Evolutionary conservation across 2,888 invertebrate genomes (phyloP).

Genomic region (Teleogryllus oceanicus): DNA sequence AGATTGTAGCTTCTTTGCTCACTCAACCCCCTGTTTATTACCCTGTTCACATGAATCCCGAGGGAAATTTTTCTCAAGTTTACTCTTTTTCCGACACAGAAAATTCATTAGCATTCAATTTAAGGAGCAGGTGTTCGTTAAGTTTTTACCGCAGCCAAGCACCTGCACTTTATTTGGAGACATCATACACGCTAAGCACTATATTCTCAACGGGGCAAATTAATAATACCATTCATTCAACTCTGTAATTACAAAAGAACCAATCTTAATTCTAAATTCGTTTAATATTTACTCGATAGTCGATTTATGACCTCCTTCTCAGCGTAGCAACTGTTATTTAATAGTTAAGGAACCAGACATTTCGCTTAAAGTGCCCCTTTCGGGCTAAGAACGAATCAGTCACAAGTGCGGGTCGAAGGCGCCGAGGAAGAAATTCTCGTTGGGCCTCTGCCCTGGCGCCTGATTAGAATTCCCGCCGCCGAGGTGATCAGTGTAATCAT

Average conservation of each 20-base stretch:
- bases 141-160: neutral
- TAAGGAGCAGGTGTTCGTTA: neutral
- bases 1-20: too few relatives aligned
- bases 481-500: constrained; percentile 9
- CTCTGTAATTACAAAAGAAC: neutral
- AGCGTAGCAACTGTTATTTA: too few relatives aligned
- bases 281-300: constrained; percentile 4
- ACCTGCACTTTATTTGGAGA: neutral
- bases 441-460: neutral
- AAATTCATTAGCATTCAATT: neutral
- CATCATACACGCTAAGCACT: neutral
- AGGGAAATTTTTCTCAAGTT: too few relatives aligned
- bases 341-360: too few relatives aligned
- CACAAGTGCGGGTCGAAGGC: too few relatives aligned
- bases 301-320: neutral
- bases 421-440: too few relatives aligned
- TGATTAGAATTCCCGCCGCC: neutral
- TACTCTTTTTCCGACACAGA: neutral
- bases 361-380: too few relatives aligned
- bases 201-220: neutral
- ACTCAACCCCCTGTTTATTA: too few relatives aligned
- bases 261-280: neutral
- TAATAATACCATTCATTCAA: neutral
- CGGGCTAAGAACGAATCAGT: too few relatives aligned
- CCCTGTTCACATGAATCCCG: too few relatives aligned